Percentiles rank a stretch among this genome's conserved stretches.
These are phyloP conservation scores for Stegastes partitus DNA, from an alignment of 2,113 vertebrate species.

Conservation along the genomic window DNA sequence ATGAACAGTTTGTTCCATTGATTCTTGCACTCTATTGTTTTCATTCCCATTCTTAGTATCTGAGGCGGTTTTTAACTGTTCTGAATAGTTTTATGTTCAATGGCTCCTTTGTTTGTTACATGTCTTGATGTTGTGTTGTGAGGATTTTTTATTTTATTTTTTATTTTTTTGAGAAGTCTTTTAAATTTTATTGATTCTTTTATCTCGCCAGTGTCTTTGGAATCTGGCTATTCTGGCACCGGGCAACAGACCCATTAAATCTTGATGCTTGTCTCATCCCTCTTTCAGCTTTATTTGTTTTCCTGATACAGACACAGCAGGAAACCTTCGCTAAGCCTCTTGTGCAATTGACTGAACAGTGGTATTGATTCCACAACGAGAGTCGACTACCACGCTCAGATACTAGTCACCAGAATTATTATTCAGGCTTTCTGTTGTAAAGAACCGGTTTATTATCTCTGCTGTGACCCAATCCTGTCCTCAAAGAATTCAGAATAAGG, in stretches of 20 bases:
- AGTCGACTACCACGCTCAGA: constrained; percentile 30
- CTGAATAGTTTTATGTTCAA: constrained; percentile 21
- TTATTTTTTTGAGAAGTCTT: constrained; percentile 26
- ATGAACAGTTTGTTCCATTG: constrained; percentile 23
- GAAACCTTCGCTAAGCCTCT: constrained; percentile 55
- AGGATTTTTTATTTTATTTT: constrained; percentile 1
- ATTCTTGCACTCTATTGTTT: constrained; percentile 19
- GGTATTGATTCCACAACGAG: constrained; percentile 60
- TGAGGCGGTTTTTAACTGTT: constrained; percentile 1
- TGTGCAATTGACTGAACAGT: constrained; percentile 59
- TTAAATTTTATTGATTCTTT: constrained; percentile 50
- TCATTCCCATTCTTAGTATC: constrained; percentile 8
- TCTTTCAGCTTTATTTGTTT: constrained; percentile 67
- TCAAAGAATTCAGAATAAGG: constrained; percentile 23
- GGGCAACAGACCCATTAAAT: constrained; percentile 46
- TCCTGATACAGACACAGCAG: constrained; percentile 51
- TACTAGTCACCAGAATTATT: constrained; percentile 49
- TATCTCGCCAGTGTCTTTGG: constrained; percentile 39
- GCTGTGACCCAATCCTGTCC: constrained; percentile 37
- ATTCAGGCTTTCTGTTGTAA: constrained; percentile 45
- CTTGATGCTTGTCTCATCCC: constrained; percentile 45
- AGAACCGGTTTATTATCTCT: constrained; percentile 50
- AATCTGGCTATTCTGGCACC: constrained; percentile 12
- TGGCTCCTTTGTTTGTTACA: constrained; percentile 18
- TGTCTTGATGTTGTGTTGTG: constrained; percentile 43